A percentile compares a stretch with the other conserved stretches of the same genome.
These are phyloP conservation scores for cattle (Bos taurus) DNA, from an alignment of 2,113 vertebrate genomes.

Conservation along the genomic window DNA sequence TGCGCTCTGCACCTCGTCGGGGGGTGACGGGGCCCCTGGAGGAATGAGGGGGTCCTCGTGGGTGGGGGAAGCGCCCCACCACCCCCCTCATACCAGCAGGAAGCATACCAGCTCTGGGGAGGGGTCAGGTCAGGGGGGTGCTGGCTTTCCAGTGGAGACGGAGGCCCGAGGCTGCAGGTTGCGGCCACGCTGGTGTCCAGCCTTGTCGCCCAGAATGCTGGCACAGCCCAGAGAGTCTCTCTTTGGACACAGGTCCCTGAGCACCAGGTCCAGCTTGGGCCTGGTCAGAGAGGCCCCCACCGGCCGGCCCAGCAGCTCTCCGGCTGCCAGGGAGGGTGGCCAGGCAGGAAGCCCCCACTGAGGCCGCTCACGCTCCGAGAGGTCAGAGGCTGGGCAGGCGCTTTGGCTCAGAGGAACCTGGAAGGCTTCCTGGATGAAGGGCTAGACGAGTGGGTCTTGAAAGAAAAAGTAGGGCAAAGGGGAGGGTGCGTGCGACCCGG, in stretches of 20 bases:
- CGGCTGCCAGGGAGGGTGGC: too few species aligned
- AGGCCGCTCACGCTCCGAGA: accelerated
- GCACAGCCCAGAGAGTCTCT: not conserved
- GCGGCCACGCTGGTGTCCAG: accelerated
- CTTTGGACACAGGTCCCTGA: accelerated
- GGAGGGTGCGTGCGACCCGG: accelerated
- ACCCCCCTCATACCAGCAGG: accelerated
- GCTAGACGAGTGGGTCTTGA: not conserved
- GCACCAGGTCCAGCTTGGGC: not conserved
- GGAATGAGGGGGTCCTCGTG: not conserved
- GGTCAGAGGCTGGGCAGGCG: not conserved
- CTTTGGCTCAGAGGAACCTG: not conserved
- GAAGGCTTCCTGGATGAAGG: not conserved
- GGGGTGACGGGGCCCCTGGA: not conserved
- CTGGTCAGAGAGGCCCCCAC: too few species aligned
- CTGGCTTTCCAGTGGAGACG: not conserved
- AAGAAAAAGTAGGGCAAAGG: not conserved
- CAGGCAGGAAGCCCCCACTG: not conserved
- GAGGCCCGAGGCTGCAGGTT: not conserved
- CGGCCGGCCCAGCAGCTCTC: not conserved
- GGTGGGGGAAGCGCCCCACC: accelerated
- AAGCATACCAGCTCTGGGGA: not conserved
- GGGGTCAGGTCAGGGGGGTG: not conserved
- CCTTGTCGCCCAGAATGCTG: not conserved
- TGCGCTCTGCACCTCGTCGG: accelerated